Base-by-base conservation (phyloP, 1,140 invertebrate genomes). In the Oedothorax gibbosus region DNA sequence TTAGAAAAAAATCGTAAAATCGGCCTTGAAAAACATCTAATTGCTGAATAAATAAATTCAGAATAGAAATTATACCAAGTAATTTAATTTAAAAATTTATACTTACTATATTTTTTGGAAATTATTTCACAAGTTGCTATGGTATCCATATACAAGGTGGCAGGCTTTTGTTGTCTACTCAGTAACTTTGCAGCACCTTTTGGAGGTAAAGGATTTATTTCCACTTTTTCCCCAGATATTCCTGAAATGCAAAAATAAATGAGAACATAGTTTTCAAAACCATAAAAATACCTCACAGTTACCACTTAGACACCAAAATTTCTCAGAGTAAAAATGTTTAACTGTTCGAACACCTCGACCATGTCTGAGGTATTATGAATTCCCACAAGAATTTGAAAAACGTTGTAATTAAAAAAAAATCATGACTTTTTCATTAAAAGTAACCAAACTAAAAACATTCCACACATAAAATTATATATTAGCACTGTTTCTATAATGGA, bases 151-250 rank as follows among this genome's bases (percentile, higher is more conserved):
- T 94, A 93, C 90, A 96, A 94, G 85, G 94, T 93, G 60, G 95
- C 93, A 56, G 95, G 93, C 85, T 93, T 90, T 66, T 92, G 89
- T 92, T 93, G 87, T 91, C 91, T 88, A 92, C 93, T 92, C 93
- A 85, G 95, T 89, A 95, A 93, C 88, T 94, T 93, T 68, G 94
- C 92, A 9, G 89, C 87, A 56, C 89, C 91, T 90, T 93, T 93
- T 91, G 92, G 92, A 88, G 91, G 92, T 15, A 96, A 92, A 3
- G 96, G 95, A 90, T 96, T 95, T 72, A 98, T 96, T 91, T 98
- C 96, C 79, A 98, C 94, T 89, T 96, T 96, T 87, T 98, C 96
- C 18, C 95, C 94, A 53, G 96, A 97, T 81, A 98, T 94, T 76
- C 95, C 92, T 92, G 86, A 12, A 72, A 84, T 68, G 35, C 5